Base-by-base conservation (phyloP, 2,797 vertebrate genomes). In the Rhinophrynus dorsalis region DNA sequence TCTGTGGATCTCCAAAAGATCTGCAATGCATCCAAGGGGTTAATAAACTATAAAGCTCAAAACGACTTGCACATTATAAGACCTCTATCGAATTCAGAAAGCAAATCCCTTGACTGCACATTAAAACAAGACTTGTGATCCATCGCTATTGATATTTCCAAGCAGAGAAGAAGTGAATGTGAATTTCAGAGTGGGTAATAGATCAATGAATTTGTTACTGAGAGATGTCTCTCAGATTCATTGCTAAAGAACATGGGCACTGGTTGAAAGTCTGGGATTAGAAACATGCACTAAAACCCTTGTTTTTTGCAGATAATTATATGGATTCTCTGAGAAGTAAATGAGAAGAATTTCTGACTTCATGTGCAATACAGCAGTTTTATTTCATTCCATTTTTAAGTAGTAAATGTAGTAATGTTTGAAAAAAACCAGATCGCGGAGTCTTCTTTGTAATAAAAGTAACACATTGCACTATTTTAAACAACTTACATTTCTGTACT, bases 121-220 rank as follows among this genome's bases (percentile, higher is more conserved):
- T n/a, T 29, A 13, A 38, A 24, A 27, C 44, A 26, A 17, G 45
- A 42, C 23, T 1, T 17, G 57, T 52, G 45, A 54, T 61, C 35
- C 26, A 13, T 35, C 44, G 26, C 26, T 61, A 69, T 69, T 69
- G 67, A 61, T 45, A 54, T 52, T 61, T 45, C 45, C 13, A 17
- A 23, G 26, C 20, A 26, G 26, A 26, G 48, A 61, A 33, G 47
- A 44, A 5, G 1, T 50, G 54, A 68, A 59, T 59, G 18, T 69
- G 57, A 61, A 69, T 69, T 69, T 44, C 57, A 32, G 67, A 60
- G 57, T 15, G 35, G 27, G 67, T 17, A 32, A 48, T 20, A 60
- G 56, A 69, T 69, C 67, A 61, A 69, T 69, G 57, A 21, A 15
- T 35, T 51, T 54, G 47, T 52, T 61, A 52, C 37, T 17, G 24